phyloP scores from a whole-genome alignment of 2,888 invertebrate genomes.

The Periphyllus acericola region DNA sequence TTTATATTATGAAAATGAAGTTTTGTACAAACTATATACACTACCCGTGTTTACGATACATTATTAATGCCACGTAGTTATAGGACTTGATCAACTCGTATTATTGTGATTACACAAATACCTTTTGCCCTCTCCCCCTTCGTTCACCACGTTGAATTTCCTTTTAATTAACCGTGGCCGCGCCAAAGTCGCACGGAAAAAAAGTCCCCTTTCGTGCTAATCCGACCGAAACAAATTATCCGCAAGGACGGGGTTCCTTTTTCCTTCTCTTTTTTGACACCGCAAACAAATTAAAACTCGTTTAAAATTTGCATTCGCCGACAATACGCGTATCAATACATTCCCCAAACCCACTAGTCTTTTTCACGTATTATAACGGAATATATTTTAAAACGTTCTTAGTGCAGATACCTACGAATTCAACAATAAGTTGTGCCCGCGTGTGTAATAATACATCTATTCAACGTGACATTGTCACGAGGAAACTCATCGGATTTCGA shows the following conservation, averaged over 20 bases:
- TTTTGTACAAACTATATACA: background rate
- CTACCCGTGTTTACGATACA: background rate
- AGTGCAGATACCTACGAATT: too few species aligned
- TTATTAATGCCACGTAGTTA: background rate
- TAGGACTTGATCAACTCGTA: background rate
- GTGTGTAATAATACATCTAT: background rate
- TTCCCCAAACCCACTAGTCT: background rate
- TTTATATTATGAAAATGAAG: background rate
- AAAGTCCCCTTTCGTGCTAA: background rate
- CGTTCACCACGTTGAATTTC: background rate
- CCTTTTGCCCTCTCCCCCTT: background rate
- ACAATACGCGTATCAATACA: background rate
- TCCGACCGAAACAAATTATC: background rate
- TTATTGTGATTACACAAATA: background rate
- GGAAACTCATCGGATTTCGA: background rate
- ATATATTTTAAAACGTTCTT: too few species aligned
- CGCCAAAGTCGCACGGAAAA: background rate
- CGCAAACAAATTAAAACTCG: background rate
- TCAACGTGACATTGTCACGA: background rate
- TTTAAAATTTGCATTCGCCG: background rate
- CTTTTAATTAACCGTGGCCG: background rate
- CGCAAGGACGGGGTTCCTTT: background rate
- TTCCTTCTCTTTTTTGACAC: background rate
- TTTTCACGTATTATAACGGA: background rate
- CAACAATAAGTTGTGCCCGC: background rate